These are phyloP conservation scores for Trogon melanurus DNA, from an alignment of 2,113 vertebrate species.

Conservation along the genomic window DNA sequence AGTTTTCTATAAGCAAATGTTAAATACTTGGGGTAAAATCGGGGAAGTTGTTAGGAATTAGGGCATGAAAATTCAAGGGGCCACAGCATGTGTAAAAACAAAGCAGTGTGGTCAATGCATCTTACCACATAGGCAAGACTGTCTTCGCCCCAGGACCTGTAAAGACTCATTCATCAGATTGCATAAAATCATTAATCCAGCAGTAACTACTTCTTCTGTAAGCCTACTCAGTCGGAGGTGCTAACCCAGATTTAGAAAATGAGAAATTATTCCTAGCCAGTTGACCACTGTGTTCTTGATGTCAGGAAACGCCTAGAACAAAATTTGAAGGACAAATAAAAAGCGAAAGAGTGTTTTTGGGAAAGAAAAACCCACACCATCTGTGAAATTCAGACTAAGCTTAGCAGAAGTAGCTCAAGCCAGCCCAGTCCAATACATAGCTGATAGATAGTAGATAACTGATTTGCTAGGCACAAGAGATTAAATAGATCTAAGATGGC, in stretches of 20 bases:
- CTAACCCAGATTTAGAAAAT: neutral
- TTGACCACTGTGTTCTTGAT: neutral
- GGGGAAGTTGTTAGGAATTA: neutral
- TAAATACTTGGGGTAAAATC: neutral
- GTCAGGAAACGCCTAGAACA: neutral
- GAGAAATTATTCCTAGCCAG: neutral
- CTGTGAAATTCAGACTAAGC: neutral
- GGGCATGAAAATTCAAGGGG: neutral
- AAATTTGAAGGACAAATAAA: neutral
- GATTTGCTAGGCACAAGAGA: neutral
- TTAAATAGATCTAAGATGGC: neutral
- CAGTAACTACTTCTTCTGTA: neutral
- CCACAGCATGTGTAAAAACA: neutral
- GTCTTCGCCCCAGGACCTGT: neutral
- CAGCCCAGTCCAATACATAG: neutral
- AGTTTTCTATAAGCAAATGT: neutral
- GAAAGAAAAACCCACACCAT: neutral
- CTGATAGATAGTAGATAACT: neutral
- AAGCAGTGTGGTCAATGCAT: neutral
- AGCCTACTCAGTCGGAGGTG: neutral
- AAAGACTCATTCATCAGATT: neutral
- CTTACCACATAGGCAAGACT: neutral
- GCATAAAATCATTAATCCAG: neutral
- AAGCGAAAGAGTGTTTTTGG: neutral
- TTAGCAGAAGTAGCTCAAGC: neutral